Base-by-base conservation (phyloP, 2,888 invertebrate species). In the Pollenia labialis region DNA sequence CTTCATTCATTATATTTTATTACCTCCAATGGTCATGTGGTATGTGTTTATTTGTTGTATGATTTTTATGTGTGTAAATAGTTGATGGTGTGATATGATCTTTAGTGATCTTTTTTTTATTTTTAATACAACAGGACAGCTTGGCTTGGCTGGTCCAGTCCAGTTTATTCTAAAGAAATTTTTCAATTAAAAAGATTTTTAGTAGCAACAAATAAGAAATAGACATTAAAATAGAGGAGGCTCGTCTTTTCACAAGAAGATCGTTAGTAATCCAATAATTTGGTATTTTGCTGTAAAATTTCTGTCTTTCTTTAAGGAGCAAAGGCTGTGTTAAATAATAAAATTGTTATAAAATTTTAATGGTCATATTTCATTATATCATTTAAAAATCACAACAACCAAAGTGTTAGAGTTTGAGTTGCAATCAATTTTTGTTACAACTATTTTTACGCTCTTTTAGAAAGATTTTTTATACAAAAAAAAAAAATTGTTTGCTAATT, bases 1-100 rank as follows among this genome's bases (percentile, higher is more conserved):
- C 85, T 87, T 79, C 52, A 79, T 85, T 81, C 84, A 81, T 85
- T 87, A 74, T 81, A 64, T 81, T 81, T 80, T 80, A 80, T 82
- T 82, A 77, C 60, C 48, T 32, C n/a, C 23, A 62, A 77, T 79
- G 54, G 12, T 56, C 23, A 40, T 85, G 46, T 74, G 62, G 62
- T 58, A 66, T 82, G 60, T 54, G 54, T 16, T 32, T 54, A 32
- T 32, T 46, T 48, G 46, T 44, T 46, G 23, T 32, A 52, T 44
- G 60, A 18, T 72, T 72, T 4, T 72, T 72, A 62, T 62, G n/a
- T 42, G 9, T 69, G 7, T 50, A 71, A 79, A 60, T 60, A 60
- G 42, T 42, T 66, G 66, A 52, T 82, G 52, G 10, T 48, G 81
- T 68, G 81, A 58, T 75, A 52, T 75, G 58, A 75, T 58, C 52